Base-by-base conservation (phyloP, 2,113 vertebrate genomes). In the Oryzias celebensis region DNA sequence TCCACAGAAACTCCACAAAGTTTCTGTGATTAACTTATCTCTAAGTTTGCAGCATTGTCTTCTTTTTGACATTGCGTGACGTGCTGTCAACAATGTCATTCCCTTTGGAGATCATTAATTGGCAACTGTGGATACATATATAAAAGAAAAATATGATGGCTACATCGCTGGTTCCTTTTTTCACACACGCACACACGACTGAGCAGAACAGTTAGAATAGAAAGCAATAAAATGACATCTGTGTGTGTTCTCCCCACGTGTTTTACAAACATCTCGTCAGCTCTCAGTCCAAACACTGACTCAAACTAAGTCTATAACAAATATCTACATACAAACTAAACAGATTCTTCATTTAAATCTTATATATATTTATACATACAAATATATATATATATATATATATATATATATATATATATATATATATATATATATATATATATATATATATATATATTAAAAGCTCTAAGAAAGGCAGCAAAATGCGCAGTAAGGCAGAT, bases 381-480 rank as follows among this genome's bases (percentile, higher is more conserved):
- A 20, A 20, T 28, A 28, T 28, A 28, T 28, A 28, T 28, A 20
- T 28, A 28, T 28, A 28, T 28, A 28, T 28, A 28, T 28, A 28
- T 28, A 28, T 28, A 28, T 28, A 28, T 28, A 28, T 28, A 28
- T 28, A 28, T 28, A 28, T 28, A 28, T 28, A 28, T 28, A 28
- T 28, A 28, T 28, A 28, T 28, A 28, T 28, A 28, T 28, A 28
- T 28, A 28, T 28, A 28, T 28, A 28, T 36, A 36, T 13, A 10
- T 36, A 36, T 13, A 36, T 36, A 36, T 36, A 36, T 36, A 36
- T 36, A 36, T 36, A 87, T 88, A 86, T 89, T 86, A 85, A 87
- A 89, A 88, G 87, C 86, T 90, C 82, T 88, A 85, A 83, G 76
- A 89, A 90, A 90, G 89, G 89, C 89, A 89, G 87, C 89, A 82